Base-by-base conservation (phyloP, 2,888 invertebrate genomes). In the Mythimna albipuncta region DNA sequence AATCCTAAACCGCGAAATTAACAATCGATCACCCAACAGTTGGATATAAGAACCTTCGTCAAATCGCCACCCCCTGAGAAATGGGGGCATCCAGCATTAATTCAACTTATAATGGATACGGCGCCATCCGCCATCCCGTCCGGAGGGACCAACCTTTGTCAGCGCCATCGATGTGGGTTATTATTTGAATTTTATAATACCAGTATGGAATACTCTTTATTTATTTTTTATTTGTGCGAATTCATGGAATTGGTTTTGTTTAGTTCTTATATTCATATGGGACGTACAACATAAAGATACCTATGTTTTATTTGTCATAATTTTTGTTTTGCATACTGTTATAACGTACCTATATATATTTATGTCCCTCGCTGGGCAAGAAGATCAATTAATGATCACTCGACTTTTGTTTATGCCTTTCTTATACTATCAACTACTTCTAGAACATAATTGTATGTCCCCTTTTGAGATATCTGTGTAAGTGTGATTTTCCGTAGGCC, bases 71-170 rank as follows among this genome's bases (percentile, higher is more conserved):
- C 89, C 82, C 89, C 65, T 68, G 90, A 91, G 92, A 88, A 79
- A 81, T 85, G 89, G 89, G 88, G 88, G 90, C 88, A 87, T 76
- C 85, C 72, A 75, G 88, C 90, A 91, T 92, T 93, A 92, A 93
- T 93, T 91, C 92, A 93, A 94, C 90, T 93, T 94, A 93, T 93
- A 93, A 93, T 93, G 91, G 92, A 91, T 90, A 92, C 89, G 85
- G 89, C 82, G 87, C 83, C 81, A 70, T 66, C 44, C 79, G 86
- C 85, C 81, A 69, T 66, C 50, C 79, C 77, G 83, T 90, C 91
- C 86, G 86, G 4, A 76, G 87, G 91, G 90, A 87, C 16, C 75
- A 26, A 83, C 93, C 93, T 90, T 89, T 92, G 92, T 93, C 92
- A 91, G 88, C 91, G 89, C 72, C 80, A 85, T 87, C 91, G 90